Base-by-base conservation (phyloP, 1,140 invertebrate genomes). In the Goniozus legneri region DNA sequence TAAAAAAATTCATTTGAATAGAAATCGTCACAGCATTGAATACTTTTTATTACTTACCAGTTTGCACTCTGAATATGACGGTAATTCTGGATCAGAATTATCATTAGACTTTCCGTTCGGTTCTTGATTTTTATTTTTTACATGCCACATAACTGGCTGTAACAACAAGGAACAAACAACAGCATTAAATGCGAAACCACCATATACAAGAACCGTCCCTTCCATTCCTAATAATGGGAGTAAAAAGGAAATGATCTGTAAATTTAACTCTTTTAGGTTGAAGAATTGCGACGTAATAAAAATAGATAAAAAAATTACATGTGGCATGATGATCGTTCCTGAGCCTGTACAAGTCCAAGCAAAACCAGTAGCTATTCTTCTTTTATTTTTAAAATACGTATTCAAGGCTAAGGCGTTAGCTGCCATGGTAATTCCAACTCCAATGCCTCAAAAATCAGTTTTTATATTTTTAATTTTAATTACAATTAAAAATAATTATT, bases 131-230 rank as follows among this genome's bases (percentile, higher is more conserved):
- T 12, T 31, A 10, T 55, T 58, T 55, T 79, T 80, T 27, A 78
- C 67, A 62, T 87, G 84, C 76, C 77, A 81, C 31, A 77, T 74
- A 13, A 84, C 81, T 19, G 83, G 83, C 51, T 85, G 82, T 27
- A 83, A 64, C 42, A 85, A 63, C 22, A 84, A 64, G 2, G 80
- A 77, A 43, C 75, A 80, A 13, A 77, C 77, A 16, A 84, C 62
- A 1, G 81, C 65, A 52, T 84, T 80, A 38, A 84, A 62, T 1
- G 79, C 68, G 34, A 84, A 65, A 4, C 79, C 81, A 13, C 78
- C 76, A 47, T 83, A 72, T 31, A 85, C 75, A 1, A 84, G 56
- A 19, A 81, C 73, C 0, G 80, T 77, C 2, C 80, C 81, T 42
- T 75, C 67, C 22, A 81, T 78, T 0, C 77, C 81, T 45, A 79